A percentile compares a stretch with the other conserved stretches of the same genome.
Evolutionary conservation across 2,888 invertebrate genomes (phyloP).

Genomic region (Temnothorax unifasciatus): DNA sequence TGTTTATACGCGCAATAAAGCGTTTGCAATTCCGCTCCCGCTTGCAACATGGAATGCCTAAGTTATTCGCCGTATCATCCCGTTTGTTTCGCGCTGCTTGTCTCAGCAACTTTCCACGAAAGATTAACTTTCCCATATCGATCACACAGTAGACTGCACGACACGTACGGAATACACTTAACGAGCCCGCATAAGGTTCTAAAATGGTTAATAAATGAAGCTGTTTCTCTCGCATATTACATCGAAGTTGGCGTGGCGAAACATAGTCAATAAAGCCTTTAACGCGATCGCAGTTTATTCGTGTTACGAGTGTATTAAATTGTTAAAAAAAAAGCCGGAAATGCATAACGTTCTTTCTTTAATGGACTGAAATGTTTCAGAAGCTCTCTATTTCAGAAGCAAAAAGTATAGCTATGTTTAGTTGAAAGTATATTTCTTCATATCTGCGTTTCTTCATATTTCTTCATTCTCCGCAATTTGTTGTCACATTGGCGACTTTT

Average conservation of each 20-base stretch:
- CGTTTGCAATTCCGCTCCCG: constrained; percentile 29
- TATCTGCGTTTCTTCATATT: background rate
- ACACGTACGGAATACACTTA: constrained; percentile 9
- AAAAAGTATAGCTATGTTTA: background rate
- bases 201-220: constrained; percentile 19
- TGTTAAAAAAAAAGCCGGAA: background rate
- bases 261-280: background rate
- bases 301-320: background rate
- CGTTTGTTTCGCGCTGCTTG: constrained; percentile 38
- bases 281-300: background rate
- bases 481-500: background rate
- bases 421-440: background rate
- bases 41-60: constrained; percentile 46
- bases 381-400: background rate
- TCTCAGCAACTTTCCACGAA: constrained; percentile 48
- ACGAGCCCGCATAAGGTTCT: background rate
- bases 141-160: constrained; percentile 22
- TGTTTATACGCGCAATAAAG: constrained; percentile 1
- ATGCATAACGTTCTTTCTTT: background rate
- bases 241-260: background rate
- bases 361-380: background rate
- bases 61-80: constrained; percentile 43
- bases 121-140: constrained; percentile 51
- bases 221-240: constrained; percentile 4
- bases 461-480: background rate